Percentiles rank a stretch among this genome's conserved stretches.
Evolutionary conservation across 2,888 invertebrate genomes (phyloP).

Genomic region (Oscheius sp.): DNA sequence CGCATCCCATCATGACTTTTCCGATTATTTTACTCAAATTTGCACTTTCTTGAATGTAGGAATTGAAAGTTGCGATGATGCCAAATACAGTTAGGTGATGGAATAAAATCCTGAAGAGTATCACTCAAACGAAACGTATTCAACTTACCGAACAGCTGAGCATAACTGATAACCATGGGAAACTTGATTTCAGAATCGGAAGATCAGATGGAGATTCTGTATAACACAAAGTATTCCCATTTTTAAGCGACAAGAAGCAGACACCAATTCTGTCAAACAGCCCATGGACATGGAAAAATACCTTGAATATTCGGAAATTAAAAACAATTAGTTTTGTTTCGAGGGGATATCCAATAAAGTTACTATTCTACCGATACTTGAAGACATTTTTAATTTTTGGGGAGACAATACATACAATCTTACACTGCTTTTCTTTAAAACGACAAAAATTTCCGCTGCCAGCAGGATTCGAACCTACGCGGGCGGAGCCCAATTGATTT

Average conservation of each 20-base stretch:
- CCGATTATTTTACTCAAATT: too few relatives aligned
- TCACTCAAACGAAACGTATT: constrained; percentile 13
- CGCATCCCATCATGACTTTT: too few relatives aligned
- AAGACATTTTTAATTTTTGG: too few relatives aligned
- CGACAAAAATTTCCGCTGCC: constrained; percentile 63
- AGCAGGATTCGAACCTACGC: constrained; percentile 70
- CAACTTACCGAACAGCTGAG: constrained; percentile 19
- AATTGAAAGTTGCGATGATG: too few relatives aligned
- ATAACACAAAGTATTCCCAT: neutral
- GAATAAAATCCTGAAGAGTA: constrained; percentile 14
- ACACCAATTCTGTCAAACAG: neutral
- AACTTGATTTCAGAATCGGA: constrained; percentile 35
- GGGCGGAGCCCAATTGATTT: constrained; percentile 69
- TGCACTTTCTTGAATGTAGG: too few relatives aligned
- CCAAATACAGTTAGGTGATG: too few relatives aligned
- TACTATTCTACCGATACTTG: too few relatives aligned
- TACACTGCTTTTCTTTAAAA: too few relatives aligned
- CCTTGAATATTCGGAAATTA: neutral
- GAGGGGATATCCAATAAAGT: too few relatives aligned
- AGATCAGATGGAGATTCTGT: constrained; percentile 19
- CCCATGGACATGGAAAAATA: constrained; percentile 11
- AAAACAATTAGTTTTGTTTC: too few relatives aligned
- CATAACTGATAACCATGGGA: constrained; percentile 32
- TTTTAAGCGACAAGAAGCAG: constrained; percentile 13
- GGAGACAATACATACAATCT: too few relatives aligned